A percentile compares a stretch with the other conserved stretches of the same genome.
phyloP scores from a whole-genome alignment of 2,797 vertebrate genomes.

The Rhodeus uyekii region DNA sequence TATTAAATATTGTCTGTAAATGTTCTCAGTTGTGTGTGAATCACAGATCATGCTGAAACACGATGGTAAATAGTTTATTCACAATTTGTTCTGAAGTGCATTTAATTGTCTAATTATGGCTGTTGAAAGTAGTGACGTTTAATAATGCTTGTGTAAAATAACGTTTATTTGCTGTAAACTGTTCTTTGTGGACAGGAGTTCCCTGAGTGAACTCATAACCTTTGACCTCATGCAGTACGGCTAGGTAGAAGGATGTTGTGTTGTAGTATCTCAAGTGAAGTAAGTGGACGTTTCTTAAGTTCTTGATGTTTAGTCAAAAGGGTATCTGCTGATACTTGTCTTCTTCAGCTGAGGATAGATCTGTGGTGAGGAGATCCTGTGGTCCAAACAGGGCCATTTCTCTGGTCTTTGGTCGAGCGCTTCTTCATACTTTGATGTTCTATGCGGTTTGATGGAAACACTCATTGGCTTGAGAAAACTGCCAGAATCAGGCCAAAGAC shows the following conservation, averaged over 20 bases:
- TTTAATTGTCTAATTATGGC: background rate
- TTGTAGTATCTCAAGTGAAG: background rate
- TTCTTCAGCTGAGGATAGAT: background rate
- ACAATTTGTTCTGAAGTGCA: background rate
- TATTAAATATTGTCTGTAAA: background rate
- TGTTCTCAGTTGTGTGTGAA: background rate
- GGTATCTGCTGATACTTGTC: background rate
- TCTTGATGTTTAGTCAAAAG: background rate
- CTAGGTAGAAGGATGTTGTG: background rate
- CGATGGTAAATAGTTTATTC: background rate
- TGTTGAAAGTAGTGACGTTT: background rate
- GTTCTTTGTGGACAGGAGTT: background rate
- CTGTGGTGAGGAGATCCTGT: background rate
- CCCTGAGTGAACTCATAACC: too few relatives aligned
- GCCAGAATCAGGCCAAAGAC: conserved; percentile 67
- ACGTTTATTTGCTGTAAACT: background rate
- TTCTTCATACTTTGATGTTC: conserved; percentile 14
- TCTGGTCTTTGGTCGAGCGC: conserved; percentile 1
- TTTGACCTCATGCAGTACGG: background rate
- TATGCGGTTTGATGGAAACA: conserved; percentile 51
- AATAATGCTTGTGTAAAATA: background rate
- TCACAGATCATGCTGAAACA: background rate
- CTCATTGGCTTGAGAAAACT: conserved; percentile 59
- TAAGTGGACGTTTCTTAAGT: background rate
- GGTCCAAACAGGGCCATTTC: background rate